These are phyloP conservation scores for Aselliscus stoliczkanus DNA, from an alignment of 2,797 vertebrate species.

Conservation along the genomic window DNA sequence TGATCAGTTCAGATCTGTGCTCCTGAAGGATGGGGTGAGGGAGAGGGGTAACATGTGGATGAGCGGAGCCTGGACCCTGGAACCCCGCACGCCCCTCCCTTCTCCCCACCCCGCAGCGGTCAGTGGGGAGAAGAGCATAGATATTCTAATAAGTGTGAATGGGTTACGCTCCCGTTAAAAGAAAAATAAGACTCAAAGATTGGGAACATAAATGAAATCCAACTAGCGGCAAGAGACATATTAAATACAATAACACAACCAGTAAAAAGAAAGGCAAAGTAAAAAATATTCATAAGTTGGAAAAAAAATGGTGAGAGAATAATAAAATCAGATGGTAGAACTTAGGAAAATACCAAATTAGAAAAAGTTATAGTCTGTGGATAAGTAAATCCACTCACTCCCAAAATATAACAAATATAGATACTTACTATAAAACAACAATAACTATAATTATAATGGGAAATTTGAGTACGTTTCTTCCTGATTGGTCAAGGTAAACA, in stretches of 20 bases:
- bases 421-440: conserved; percentile 1
- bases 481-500: conserved; percentile 6
- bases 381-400: neutral
- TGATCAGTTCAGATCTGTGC: neutral
- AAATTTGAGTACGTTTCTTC: neutral
- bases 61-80: neutral
- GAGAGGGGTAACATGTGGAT: neutral
- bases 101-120: neutral
- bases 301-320: neutral
- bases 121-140: neutral
- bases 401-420: neutral
- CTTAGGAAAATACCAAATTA: neutral
- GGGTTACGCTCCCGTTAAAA: neutral
- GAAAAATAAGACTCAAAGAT: neutral
- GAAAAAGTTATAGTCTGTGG: neutral
- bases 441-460: neutral
- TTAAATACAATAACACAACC: neutral
- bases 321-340: neutral
- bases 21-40: neutral
- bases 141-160: neutral
- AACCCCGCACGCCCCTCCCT: neutral
- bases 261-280: neutral
- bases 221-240: neutral
- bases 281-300: neutral
- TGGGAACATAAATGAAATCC: neutral